Percentiles rank a stretch among this genome's conserved stretches.
Conservation (phyloP, 2,888 invertebrate species). For the Alloplasta piceator region DNA sequence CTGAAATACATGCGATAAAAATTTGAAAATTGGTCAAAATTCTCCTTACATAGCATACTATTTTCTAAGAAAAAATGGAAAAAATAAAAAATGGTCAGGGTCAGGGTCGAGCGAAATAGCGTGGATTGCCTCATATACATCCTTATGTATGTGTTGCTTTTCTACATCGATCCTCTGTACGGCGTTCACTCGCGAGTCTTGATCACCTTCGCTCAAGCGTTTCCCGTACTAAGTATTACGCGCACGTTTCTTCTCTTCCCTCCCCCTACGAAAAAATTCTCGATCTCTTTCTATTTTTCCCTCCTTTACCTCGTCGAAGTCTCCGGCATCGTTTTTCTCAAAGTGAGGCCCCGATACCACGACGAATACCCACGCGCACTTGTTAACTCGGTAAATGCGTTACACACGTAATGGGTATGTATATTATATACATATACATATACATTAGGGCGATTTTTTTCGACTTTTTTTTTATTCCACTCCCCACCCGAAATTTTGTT, state of each 20-base stretch:
- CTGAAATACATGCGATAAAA: too few species aligned
- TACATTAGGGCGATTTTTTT: too few species aligned
- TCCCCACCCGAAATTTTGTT: too few species aligned
- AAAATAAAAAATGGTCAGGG: too few species aligned
- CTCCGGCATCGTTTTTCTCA: constrained; percentile 37
- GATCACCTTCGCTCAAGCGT: constrained; percentile 68
- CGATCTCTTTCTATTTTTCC: not conserved
- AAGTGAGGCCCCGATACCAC: constrained; percentile 15
- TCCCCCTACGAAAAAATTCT: not conserved
- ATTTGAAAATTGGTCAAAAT: too few species aligned
- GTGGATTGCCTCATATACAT: too few species aligned
- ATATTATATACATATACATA: too few species aligned
- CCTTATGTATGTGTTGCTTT: constrained; percentile 18
- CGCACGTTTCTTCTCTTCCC: constrained; percentile 55
- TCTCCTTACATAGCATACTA: too few species aligned
- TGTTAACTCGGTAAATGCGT: constrained; percentile 26
- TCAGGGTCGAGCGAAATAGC: too few species aligned
- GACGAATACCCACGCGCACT: constrained; percentile 38
- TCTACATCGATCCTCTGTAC: constrained; percentile 36
- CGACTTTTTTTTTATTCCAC: too few species aligned
- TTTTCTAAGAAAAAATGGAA: too few species aligned
- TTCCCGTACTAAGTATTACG: constrained; percentile 66
- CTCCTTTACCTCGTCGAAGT: constrained; percentile 6
- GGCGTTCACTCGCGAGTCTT: constrained; percentile 38
- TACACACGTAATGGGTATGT: constrained; percentile 6